Evolutionary conservation across 2,888 invertebrate species (phyloP), one percentile per base, ranked within the genome.

Genomic region (Scaptodrosophila latifasciaeformis): DNA sequence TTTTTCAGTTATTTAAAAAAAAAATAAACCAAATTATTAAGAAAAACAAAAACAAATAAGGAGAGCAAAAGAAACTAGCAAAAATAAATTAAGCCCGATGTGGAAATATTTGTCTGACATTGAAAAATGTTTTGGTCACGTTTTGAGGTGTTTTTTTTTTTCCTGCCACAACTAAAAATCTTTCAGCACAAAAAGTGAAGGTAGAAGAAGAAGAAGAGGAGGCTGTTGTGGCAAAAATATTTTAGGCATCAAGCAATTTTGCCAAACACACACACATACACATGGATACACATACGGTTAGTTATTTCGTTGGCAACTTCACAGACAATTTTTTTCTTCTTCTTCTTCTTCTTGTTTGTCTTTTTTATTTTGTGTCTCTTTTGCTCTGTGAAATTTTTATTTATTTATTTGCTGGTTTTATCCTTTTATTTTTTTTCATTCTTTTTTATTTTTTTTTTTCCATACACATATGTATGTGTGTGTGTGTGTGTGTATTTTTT

Each of bases 51-150:
- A n/a, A 52, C 34, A 9, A 44, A 46, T 40, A 48, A 35, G 24
- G 24, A 5, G 3, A 7, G 24, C 7, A 24, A 24, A 7, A 7
- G 24, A 24, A n/a, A n/a, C n/a, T n/a, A n/a, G n/a, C n/a, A n/a
- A 45, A 54, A 59, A 35, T 7, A 35, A 15, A 35, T 13, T 13
- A 35, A 35, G 7, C 9, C 35, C 43, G 5, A 59, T 60, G 66
- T 54, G 60, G 46, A 65, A 60, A 63, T 50, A 67, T 64, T 72
- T 84, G 82, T 84, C 85, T 85, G 85, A 85, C 86, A 86, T 86
- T 85, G 86, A 85, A 85, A 85, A 86, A 85, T 85, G 84, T 84
- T 80, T n/a, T 81, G 84, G 86, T 86, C 85, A 86, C 85, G 85
- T 86, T 85, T 85, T 84, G 77, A 79, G 76, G 78, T 67, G 57